Percentiles rank a stretch among this genome's conserved stretches.
phyloP scores from a whole-genome alignment of 2,797 vertebrate genomes.

The Xenopus petersii region DNA sequence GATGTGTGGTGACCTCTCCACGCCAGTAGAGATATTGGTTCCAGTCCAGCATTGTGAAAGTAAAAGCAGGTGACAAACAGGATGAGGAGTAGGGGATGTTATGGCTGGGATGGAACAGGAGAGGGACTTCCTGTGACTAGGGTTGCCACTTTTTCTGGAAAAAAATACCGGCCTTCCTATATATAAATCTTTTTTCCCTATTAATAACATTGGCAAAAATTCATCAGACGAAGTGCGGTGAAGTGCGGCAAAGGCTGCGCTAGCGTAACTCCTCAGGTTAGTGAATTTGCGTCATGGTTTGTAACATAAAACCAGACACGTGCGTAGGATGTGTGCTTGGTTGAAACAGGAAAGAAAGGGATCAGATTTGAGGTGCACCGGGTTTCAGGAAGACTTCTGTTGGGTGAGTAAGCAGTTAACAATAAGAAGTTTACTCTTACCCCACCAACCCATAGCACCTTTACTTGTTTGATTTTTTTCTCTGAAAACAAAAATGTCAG shows the following conservation, averaged over 20 bases:
- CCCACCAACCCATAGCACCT: too few relatives aligned
- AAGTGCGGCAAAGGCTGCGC: too few relatives aligned
- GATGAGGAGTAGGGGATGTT: not conserved
- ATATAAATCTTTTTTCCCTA: too few relatives aligned
- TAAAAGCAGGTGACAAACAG: slow-evolving; percentile 31
- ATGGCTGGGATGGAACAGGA: not conserved
- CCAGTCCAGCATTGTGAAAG: slow-evolving; percentile 19
- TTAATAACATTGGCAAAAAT: too few relatives aligned
- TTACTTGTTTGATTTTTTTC: too few relatives aligned
- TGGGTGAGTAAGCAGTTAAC: not conserved
- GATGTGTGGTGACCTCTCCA: slow-evolving; percentile 19
- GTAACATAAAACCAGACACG: not conserved
- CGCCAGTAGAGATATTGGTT: not conserved
- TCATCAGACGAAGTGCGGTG: too few relatives aligned
- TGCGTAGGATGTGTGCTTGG: not conserved
- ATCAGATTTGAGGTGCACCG: slow-evolving; percentile 10
- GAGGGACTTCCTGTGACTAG: slow-evolving; percentile 16
- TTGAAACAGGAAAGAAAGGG: slow-evolving; percentile 19
- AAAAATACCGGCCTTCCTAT: too few relatives aligned
- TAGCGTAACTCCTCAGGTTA: too few relatives aligned
- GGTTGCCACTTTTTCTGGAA: too few relatives aligned
- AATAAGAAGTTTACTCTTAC: too few relatives aligned
- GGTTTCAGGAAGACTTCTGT: not conserved
- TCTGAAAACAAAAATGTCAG: not conserved
- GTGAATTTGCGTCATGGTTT: not conserved